Conservation (phyloP, 2,113 vertebrate genomes). For the Brachyhypopomus occidentalis region DNA sequence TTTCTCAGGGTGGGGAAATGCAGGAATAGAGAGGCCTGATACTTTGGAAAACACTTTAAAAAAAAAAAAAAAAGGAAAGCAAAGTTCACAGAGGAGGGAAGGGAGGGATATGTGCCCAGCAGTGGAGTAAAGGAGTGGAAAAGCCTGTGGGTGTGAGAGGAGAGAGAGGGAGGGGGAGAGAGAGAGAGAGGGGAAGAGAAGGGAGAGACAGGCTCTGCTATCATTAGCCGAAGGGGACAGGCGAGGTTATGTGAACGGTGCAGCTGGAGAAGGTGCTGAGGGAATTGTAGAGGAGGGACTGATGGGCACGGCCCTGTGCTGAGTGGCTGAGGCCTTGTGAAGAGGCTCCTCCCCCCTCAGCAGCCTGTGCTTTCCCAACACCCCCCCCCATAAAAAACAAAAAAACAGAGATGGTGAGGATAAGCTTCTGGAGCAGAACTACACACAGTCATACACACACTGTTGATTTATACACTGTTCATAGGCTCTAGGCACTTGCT, state of each 20-base stretch:
- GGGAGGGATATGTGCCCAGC: slow-evolving; percentile 67
- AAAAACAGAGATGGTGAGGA: slow-evolving; percentile 68
- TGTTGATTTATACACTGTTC: slow-evolving; percentile 68
- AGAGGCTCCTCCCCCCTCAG: slow-evolving; percentile 56
- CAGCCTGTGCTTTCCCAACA: slow-evolving; percentile 59
- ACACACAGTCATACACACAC: slow-evolving; percentile 49
- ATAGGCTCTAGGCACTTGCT: slow-evolving; percentile 50
- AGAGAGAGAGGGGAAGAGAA: slow-evolving; percentile 57
- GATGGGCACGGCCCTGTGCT: slow-evolving; percentile 75
- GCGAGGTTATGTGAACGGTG: slow-evolving; percentile 83
- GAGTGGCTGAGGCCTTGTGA: slow-evolving; percentile 70
- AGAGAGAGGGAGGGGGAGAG: slow-evolving; percentile 66
- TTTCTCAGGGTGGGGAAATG: slow-evolving; percentile 73
- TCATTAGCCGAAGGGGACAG: slow-evolving; percentile 79
- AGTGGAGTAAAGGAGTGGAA: slow-evolving; percentile 72
- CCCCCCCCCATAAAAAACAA: slow-evolving; percentile 62
- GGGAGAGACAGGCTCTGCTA: slow-evolving; percentile 78
- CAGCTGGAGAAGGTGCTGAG: slow-evolving; percentile 76
- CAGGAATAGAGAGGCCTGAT: slow-evolving; percentile 63
- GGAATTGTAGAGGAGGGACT: slow-evolving; percentile 73
- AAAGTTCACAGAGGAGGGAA: slow-evolving; percentile 61
- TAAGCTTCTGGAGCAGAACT: slow-evolving; percentile 65
- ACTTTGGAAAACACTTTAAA: slow-evolving; percentile 68
- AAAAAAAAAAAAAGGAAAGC: slow-evolving; percentile 60
- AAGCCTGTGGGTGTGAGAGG: slow-evolving; percentile 78